These are phyloP conservation scores for Sapajus apella DNA, from an alignment of 2,113 vertebrate species.

Conservation along the genomic window DNA sequence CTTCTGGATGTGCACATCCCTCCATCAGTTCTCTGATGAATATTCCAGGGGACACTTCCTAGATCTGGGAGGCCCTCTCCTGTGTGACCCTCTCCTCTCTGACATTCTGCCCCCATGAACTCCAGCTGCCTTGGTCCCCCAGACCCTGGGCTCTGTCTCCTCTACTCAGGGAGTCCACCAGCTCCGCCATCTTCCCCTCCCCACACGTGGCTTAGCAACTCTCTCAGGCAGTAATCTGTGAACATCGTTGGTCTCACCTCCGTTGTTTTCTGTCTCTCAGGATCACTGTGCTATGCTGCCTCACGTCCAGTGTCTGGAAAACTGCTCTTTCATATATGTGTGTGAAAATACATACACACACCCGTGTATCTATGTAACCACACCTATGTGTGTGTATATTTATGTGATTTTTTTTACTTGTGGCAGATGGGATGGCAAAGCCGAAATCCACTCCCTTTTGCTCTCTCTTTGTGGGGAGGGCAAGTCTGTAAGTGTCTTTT, in stretches of 20 bases:
- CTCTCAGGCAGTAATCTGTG: background rate
- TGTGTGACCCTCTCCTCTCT: background rate
- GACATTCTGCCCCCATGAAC: background rate
- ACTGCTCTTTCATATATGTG: background rate
- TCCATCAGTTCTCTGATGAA: rapidly evolving
- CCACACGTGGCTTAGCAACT: too few species aligned
- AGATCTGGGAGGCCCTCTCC: background rate
- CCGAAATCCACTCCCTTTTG: background rate
- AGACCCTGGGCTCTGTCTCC: background rate
- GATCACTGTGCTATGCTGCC: background rate
- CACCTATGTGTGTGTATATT: too few species aligned
- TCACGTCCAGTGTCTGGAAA: background rate
- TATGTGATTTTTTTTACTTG: background rate
- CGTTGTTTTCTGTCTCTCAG: background rate
- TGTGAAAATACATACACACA: too few species aligned
- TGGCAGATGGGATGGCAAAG: background rate
- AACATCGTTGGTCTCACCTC: background rate
- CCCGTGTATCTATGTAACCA: rapidly evolving
- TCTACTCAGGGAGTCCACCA: rapidly evolving
- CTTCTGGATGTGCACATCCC: rapidly evolving
- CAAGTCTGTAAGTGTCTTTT: too few species aligned
- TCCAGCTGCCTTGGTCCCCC: background rate
- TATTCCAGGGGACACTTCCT: background rate
- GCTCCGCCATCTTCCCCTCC: background rate
- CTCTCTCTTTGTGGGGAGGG: background rate